phyloP scores from a whole-genome alignment of 2,797 vertebrate genomes.

The Vespertilio murinus region DNA sequence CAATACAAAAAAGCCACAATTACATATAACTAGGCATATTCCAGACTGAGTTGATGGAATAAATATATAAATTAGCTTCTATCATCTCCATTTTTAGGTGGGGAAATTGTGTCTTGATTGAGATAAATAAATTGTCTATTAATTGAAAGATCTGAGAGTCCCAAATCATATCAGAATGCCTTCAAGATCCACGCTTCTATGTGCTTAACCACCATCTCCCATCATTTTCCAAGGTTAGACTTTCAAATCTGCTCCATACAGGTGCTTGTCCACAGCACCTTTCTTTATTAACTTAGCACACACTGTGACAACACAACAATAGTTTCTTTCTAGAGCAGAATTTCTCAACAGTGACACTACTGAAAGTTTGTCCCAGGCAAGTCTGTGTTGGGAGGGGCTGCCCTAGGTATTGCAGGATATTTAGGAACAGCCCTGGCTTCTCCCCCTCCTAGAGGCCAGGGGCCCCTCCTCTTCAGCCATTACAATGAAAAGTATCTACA shows the following conservation, averaged over 20 bases:
- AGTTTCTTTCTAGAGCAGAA: neutral
- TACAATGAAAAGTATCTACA: neutral
- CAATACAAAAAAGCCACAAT: neutral
- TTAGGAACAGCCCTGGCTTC: neutral
- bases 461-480: no score
- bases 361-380: neutral
- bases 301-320: fast-evolving
- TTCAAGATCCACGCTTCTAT: neutral
- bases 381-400: neutral
- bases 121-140: neutral
- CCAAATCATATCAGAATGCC: neutral
- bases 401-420: fast-evolving
- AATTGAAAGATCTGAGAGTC: neutral
- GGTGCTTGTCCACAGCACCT: neutral
- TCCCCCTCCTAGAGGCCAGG: no score
- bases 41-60: neutral
- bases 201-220: neutral
- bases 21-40: neutral
- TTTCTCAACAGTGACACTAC: neutral
- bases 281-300: neutral
- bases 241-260: neutral
- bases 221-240: neutral
- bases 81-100: neutral
- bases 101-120: neutral
- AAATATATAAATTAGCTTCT: neutral